Base-by-base conservation (phyloP, 2,797 vertebrate species). In the Channallabes apus region DNA sequence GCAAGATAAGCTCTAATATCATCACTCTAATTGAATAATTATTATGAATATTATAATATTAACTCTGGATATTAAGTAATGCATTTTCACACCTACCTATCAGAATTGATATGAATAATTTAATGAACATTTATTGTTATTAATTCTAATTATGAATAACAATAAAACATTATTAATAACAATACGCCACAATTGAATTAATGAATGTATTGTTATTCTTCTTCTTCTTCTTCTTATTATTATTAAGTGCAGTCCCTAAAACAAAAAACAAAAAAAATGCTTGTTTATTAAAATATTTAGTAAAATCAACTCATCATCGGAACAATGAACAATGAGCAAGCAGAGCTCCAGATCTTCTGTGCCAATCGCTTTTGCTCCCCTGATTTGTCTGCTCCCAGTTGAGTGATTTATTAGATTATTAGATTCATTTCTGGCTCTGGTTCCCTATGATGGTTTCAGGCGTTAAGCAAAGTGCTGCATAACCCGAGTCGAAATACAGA, bases 391-490 rank as follows among this genome's bases (percentile, higher is more conserved):
- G 54, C 29, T 87, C 77, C 75, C 67, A 77, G 38, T 72, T 87
- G 84, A 86, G 64, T 88, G 85, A 87, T 87, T 85, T 82, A 86
- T 88, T 86, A 84, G 81, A 89, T 87, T 84, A 85, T 87, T 85
- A 83, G 86, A 89, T 82, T 89, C 72, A 84, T 87, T 80, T 83
- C 56, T 86, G 73, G 85, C 58, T 83, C 75, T 86, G 69, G 24
- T 77, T 87, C 88, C 84, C 77, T 80, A 86, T 82, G 83, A 78
- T 73, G 82, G 68, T 51, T 78, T 51, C 71, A 51, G 41, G 38
- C 20, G 3, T 71, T 46, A 75, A 75, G 3, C n/a, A 72, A 72
- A 46, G 22, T 9, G 24, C 46, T 75, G 46, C 46, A 51, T 67
- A 67, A 32, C 24, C 1, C 0, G 4, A 51, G 2, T 20, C 67